These are phyloP conservation scores for Hyles euphorbiae DNA, from an alignment of 1,140 invertebrate genomes.

Conservation along the genomic window DNA sequence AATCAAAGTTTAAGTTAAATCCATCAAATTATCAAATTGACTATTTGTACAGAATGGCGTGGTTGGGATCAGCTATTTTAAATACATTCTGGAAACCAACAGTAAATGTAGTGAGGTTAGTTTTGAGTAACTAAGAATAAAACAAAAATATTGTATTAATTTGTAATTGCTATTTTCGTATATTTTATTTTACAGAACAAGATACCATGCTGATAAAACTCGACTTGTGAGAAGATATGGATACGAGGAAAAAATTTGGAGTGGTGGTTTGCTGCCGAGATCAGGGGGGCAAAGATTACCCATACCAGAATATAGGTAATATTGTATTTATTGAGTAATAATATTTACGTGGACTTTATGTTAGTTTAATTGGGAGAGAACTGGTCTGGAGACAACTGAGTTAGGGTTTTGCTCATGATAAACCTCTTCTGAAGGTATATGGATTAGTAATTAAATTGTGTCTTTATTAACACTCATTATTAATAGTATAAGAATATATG, in stretches of 20 bases:
- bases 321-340: not conserved
- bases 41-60: conserved; percentile 34
- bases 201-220: conserved; percentile 83
- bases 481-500: too few species aligned
- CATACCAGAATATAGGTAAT: conserved; percentile 80
- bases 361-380: not conserved
- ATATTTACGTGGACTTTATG: not conserved
- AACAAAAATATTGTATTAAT: conserved; percentile 3
- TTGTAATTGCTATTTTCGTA: conserved; percentile 5
- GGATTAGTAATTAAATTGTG: not conserved
- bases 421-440: not conserved
- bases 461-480: not conserved
- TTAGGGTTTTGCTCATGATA: not conserved
- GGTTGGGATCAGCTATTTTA: conserved; percentile 45
- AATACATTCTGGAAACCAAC: conserved; percentile 53
- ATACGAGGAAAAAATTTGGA: conserved; percentile 81
- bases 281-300: conserved; percentile 72
- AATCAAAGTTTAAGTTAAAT: too few species aligned
- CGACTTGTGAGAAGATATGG: conserved; percentile 81
- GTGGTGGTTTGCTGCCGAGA: conserved; percentile 82
- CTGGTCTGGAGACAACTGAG: too few species aligned
- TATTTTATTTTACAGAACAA: conserved; percentile 38
- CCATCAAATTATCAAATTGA: too few species aligned
- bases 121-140: not conserved
- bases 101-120: conserved; percentile 55